Evolutionary conservation across 2,888 invertebrate species (phyloP).

Genomic region (Oscheius sp.): DNA sequence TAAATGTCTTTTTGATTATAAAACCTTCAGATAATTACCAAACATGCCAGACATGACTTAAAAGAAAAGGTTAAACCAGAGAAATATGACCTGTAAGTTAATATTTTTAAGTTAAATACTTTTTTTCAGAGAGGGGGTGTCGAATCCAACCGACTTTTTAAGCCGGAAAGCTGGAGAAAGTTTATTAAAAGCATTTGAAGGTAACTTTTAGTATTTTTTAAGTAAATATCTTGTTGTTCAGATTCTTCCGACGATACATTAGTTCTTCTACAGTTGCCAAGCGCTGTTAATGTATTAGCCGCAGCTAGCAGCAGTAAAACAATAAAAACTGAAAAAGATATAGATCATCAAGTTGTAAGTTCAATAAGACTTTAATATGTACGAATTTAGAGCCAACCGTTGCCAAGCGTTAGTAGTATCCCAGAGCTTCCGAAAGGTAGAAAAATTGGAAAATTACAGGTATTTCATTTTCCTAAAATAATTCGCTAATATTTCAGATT

Average conservation of each 20-base stretch:
- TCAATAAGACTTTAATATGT: not conserved
- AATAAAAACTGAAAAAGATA: not conserved
- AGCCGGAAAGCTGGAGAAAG: conserved; percentile 18
- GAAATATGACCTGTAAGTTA: not conserved
- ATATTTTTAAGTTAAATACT: not conserved
- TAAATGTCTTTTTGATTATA: too few species aligned
- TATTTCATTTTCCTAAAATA: not conserved
- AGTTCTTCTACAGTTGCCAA: conserved; percentile 22
- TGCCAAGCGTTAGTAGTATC: not conserved
- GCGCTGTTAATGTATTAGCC: conserved; percentile 18
- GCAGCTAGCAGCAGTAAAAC: not conserved
- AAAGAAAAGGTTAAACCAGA: conserved; percentile 24
- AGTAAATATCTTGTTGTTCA: not conserved
- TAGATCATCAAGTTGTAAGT: not conserved
- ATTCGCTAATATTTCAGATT: conserved; percentile 1
- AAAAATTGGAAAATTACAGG: conserved; percentile 41
- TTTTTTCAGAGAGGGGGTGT: not conserved
- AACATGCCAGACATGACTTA: conserved; percentile 17
- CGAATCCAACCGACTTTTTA: not conserved
- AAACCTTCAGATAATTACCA: not conserved
- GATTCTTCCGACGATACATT: conserved; percentile 1
- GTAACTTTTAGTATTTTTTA: not conserved
- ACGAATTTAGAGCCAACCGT: too few species aligned
- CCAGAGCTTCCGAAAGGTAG: conserved; percentile 20
- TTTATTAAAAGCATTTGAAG: not conserved